phyloP scores from a whole-genome alignment of 2,888 invertebrate species.

The Temnothorax unifasciatus region DNA sequence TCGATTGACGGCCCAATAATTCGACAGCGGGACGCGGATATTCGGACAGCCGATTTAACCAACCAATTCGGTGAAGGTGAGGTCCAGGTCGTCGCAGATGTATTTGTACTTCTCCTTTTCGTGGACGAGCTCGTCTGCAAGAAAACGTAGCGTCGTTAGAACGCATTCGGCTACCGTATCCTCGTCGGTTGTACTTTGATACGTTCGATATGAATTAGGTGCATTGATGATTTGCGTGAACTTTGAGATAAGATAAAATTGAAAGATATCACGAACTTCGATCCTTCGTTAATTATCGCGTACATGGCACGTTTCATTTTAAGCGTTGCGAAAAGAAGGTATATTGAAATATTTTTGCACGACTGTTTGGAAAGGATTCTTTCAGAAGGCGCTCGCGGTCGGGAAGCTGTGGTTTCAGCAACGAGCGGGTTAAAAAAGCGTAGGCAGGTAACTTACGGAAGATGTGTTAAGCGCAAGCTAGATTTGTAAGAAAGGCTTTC shows the following conservation, averaged over 20 bases:
- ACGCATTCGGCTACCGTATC: background rate
- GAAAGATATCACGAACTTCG: background rate
- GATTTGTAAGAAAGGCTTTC: constrained; percentile 76
- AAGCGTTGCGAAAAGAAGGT: background rate
- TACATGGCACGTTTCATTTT: background rate
- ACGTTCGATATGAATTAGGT: background rate
- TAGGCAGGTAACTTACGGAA: constrained; percentile 79
- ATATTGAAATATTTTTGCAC: background rate
- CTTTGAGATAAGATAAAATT: constrained; percentile 13
- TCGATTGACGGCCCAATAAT: constrained; percentile 43
- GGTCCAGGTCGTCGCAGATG: constrained; percentile 99
- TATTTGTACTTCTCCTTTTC: constrained; percentile 99
- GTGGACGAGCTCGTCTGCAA: constrained; percentile 96
- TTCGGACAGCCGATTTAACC: constrained; percentile 82
- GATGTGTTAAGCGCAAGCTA: constrained; percentile 81
- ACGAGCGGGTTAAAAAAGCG: constrained; percentile 74
- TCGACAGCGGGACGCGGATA: constrained; percentile 61
- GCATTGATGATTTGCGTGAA: constrained; percentile 10
- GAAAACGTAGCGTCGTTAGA: constrained; percentile 61
- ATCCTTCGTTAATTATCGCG: background rate
- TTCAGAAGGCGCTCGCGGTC: background rate
- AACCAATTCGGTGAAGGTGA: constrained; percentile 97
- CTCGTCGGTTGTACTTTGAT: background rate
- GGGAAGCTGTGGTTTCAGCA: constrained; percentile 50
- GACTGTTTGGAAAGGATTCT: background rate